phyloP scores from a whole-genome alignment of 2,113 vertebrate genomes.

The Stomatorhinus ivindoensis region DNA sequence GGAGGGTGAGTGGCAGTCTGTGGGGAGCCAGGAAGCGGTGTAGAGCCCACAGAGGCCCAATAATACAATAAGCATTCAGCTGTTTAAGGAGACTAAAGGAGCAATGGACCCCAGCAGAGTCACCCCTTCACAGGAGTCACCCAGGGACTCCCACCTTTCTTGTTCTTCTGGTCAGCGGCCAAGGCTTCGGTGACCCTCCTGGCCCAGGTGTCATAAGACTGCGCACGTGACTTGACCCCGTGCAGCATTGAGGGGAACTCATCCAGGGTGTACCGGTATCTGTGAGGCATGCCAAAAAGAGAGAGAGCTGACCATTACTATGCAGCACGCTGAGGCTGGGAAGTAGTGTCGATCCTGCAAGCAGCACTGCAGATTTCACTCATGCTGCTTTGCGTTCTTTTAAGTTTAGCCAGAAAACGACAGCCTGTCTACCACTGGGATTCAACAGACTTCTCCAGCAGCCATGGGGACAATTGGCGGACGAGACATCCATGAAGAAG shows the following conservation, averaged over 20 bases:
- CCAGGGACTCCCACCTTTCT: constrained; percentile 73
- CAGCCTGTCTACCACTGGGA: not conserved
- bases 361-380: not conserved
- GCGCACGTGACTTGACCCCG: constrained; percentile 87
- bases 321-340: not conserved
- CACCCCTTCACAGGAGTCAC: not conserved
- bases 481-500: not conserved
- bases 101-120: not conserved
- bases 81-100: no score
- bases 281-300: constrained; percentile 39
- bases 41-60: not conserved
- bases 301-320: not conserved
- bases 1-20: not conserved
- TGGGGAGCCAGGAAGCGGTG: not conserved
- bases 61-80: not conserved
- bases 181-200: constrained; percentile 86
- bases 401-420: not conserved
- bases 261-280: constrained; percentile 87
- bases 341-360: not conserved
- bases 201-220: constrained; percentile 93
- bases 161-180: constrained; percentile 82
- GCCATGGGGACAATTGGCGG: not conserved
- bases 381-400: not conserved
- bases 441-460: not conserved
- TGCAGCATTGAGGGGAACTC: constrained; percentile 88